Conservation (phyloP, 2,797 vertebrate genomes). For the Lepus oiostolus region DNA sequence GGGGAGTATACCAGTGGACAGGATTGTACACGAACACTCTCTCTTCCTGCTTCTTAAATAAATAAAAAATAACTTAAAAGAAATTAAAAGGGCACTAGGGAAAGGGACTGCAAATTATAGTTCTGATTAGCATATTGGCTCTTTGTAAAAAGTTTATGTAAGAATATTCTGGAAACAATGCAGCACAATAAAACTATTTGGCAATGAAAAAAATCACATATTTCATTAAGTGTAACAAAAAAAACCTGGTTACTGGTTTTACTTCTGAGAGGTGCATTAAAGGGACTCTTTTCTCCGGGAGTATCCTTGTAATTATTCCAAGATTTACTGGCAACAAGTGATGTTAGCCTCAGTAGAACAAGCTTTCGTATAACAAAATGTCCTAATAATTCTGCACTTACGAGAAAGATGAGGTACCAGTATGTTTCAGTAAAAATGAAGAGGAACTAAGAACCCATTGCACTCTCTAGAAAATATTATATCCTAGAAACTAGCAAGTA, state of each 20-base stretch:
- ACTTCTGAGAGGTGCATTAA: constrained; percentile 64
- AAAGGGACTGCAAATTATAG: not conserved
- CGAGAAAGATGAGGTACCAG: constrained; percentile 33
- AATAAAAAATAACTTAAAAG: too few relatives aligned
- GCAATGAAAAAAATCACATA: constrained; percentile 32
- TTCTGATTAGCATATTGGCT: not conserved
- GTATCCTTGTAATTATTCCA: constrained; percentile 37
- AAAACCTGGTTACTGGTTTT: constrained; percentile 33
- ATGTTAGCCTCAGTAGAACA: not conserved
- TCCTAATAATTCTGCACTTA: not conserved
- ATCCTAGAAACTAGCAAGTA: not conserved
- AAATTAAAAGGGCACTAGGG: too few relatives aligned
- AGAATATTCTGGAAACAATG: constrained; percentile 67
- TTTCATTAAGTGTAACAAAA: constrained; percentile 59
- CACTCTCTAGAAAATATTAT: constrained; percentile 15
- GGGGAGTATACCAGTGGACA: too few relatives aligned
- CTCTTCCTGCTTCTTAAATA: too few relatives aligned
- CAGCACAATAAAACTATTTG: constrained; percentile 51
- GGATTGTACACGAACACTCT: too few relatives aligned
- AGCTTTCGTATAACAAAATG: constrained; percentile 52
- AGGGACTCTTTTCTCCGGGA: not conserved
- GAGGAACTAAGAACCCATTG: not conserved
- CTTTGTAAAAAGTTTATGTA: constrained; percentile 22
- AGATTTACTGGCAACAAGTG: constrained; percentile 55
- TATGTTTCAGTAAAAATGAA: constrained; percentile 8